Percentiles rank a stretch among this genome's conserved stretches.
These are phyloP conservation scores for Torymus aiolomorphi DNA, from an alignment of 2,888 invertebrate genomes.

Conservation along the genomic window DNA sequence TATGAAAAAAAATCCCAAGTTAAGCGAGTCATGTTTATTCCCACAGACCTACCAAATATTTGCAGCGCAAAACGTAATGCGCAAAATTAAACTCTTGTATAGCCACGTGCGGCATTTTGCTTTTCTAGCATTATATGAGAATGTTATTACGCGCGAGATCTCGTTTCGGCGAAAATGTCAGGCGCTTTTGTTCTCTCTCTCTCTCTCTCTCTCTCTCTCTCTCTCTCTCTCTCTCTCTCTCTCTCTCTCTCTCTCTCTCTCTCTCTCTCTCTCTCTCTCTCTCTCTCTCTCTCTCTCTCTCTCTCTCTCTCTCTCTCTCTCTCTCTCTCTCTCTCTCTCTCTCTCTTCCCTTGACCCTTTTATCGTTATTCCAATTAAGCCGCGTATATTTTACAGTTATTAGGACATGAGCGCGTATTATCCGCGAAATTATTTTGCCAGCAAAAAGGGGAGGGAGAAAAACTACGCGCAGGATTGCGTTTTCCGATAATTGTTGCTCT, in stretches of 20 bases:
- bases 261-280: background rate
- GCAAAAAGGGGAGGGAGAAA: no score
- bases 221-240: no score
- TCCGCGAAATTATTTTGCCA: no score
- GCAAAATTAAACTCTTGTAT: no score
- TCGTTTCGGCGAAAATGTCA: background rate
- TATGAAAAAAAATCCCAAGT: no score
- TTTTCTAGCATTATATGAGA: no score
- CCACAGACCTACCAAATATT: no score
- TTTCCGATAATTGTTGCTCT: no score
- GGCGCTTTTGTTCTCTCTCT: conserved; percentile 5
- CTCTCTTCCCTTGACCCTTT: background rate
- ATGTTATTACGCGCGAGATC: background rate
- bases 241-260: background rate
- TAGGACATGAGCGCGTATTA: background rate
- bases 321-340: background rate
- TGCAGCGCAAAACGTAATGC: no score
- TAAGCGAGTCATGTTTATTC: no score
- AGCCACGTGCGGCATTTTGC: no score
- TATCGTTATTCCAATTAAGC: conserved; percentile 1
- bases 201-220: background rate
- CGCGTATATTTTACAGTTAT: background rate
- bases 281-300: background rate
- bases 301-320: background rate
- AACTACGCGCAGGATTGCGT: no score